Base-by-base conservation (phyloP, 2,888 invertebrate genomes). In the Eumacrocentrus americanus region DNA sequence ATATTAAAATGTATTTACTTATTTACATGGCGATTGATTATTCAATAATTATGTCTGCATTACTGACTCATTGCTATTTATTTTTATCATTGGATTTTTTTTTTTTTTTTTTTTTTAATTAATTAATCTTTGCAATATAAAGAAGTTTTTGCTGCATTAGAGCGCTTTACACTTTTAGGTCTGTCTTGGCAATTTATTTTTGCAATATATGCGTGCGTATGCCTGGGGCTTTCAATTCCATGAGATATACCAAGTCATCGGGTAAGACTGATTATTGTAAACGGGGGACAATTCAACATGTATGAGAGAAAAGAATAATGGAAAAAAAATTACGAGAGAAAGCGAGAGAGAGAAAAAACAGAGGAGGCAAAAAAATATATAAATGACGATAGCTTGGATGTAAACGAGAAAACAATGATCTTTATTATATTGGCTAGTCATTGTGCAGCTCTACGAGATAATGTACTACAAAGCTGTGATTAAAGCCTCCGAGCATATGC, bases 391-490 rank as follows among this genome's bases (percentile, higher is more conserved):
- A 1, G 3, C n/a, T n/a, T n/a, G n/a, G n/a, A n/a, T n/a, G 38
- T 16, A 35, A 20, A 25, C 29, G 59, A 38, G 59, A 68, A 70
- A 69, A 70, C 67, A 71, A 72, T 70, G 75, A 75, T 77, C 76
- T 77, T 78, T 69, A 72, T 23, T 55, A 42, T 72, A 76, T 74
- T 70, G 74, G 78, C 79, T 79, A 78, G 79, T 60, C 78, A 79
- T 72, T 77, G 74, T 71, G 74, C 77, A 76, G 77, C 76, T 78
- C 74, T 74, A 72, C 68, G 72, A 75, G 71, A 76, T 73, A 77
- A 47, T 75, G 72, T 75, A 78, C 76, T 76, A 78, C 73, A 70
- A 75, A 72, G 74, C 78, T 78, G 78, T 78, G 78, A 78, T 78
- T 70, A 71, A 73, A 79, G 76, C 77, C 77, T 77, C 75, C 71